Base-by-base conservation (phyloP, 35 echinoderm and acorn worm species). In the Stichopus chloronotus region DNA sequence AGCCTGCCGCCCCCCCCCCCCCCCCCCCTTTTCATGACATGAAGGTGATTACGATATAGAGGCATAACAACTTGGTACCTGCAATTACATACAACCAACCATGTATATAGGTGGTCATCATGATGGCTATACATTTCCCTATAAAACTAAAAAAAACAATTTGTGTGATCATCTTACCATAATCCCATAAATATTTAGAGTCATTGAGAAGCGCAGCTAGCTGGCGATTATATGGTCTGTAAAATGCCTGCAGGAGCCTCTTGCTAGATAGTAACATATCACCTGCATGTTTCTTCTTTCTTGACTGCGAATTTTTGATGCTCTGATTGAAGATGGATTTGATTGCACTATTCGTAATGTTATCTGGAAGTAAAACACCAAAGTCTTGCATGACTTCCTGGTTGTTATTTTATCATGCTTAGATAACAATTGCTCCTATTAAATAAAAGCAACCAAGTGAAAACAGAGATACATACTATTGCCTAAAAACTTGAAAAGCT, bases 151-250 rank as follows among this genome's bases (percentile, higher is more conserved):
- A 43, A 0, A 43, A 43, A 43, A 43, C 0, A 43, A 0, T 0
- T 43, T 43, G 3, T 43, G 3, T 43, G 30, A 43, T 43, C 30
- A 43, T 79, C 77, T 79, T 79, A 79, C 83, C 52, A 52, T 87
- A 87, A 24, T 87, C 84, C 84, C 84, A 87, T 87, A 87, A 63
- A 87, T 59, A 87, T 59, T 24, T 87, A 4, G 84, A n/a, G 84
- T 21, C 20, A 87, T 87, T 87, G 4, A 87, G 84, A 57, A 59
- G 21, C 0, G 57, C 84, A 63, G 84, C 84, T 87, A 87, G 25
- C 56, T 59, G 12, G 55, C 59, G 84, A 24, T 87, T 87, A 5
- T 24, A 87, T 10, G 84, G 84, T 24, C 84, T 16, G 16, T 87
- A 87, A 59, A 17, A 87, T 9, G 57, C 84, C 17, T 87, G 13